Percentiles rank a stretch among this genome's conserved stretches.
These are phyloP conservation scores for Forbesichthys agassizii DNA, from an alignment of 2,113 vertebrate species.

Conservation along the genomic window DNA sequence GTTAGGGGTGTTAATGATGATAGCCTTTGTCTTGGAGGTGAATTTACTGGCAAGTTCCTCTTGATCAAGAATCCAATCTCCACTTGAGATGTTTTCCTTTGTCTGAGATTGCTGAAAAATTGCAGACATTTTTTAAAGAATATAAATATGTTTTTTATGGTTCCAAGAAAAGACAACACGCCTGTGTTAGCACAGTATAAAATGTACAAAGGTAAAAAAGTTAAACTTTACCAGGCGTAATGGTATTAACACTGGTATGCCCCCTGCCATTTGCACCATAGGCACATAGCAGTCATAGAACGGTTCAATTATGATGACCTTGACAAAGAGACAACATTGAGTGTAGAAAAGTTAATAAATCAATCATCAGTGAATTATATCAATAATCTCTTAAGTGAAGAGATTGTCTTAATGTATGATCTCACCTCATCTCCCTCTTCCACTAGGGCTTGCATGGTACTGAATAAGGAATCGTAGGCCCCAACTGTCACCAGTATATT, in stretches of 20 bases:
- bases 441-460: constrained; percentile 86
- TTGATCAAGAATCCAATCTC: constrained; percentile 87
- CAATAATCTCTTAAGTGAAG: neutral
- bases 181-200: neutral
- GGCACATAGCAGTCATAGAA: constrained; percentile 94
- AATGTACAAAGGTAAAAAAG: neutral
- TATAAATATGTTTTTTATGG: neutral
- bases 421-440: constrained; percentile 92
- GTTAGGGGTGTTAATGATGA: constrained; percentile 94
- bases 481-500: constrained; percentile 93
- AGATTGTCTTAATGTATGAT: neutral
- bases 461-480: constrained; percentile 91
- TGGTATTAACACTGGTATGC: constrained; percentile 86
- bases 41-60: constrained; percentile 91
- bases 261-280: constrained; percentile 94
- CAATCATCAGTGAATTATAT: neutral
- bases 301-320: constrained; percentile 97
- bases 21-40: constrained; percentile 92
- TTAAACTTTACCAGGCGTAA: constrained; percentile 79
- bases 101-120: constrained; percentile 70
- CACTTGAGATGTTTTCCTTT: constrained; percentile 75
- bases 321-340: neutral
- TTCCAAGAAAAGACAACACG: neutral
- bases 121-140: neutral
- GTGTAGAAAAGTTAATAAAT: neutral